Base-by-base conservation (phyloP, 2,797 vertebrate species). In the Esox masquinongy region DNA sequence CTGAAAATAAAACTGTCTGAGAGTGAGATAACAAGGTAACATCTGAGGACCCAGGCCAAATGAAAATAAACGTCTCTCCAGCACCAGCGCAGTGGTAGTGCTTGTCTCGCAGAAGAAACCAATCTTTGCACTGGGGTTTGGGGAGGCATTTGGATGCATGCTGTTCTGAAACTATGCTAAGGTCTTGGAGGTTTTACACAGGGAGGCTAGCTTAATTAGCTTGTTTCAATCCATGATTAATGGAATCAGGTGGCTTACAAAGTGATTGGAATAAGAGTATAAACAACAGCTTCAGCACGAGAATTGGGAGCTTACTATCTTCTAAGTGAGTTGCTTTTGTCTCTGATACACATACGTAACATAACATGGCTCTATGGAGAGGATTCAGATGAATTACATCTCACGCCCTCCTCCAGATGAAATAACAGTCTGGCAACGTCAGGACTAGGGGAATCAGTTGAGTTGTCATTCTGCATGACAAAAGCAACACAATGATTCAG, bases 191-290 rank as follows among this genome's bases (percentile, higher is more conserved):
- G 53, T 56, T 56, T 56, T 56, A 56, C 7, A 16, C 51, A 53
- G 51, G 51, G 51, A 16, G 19, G 51, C 51, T 16, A n/a, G 16
- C 19, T 56, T 5, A 56, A 56, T 56, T 56, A 56, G 53, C 53
- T 56, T 22, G n/a, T 22, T 59, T 59, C 71, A 73, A 73, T 59
- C 53, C 34, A 24, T 43, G 39, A 73, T 61, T 61, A 61, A 56
- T 39, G 34, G 51, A 22, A 59, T 61, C 71, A 73, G 53, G 71
- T 73, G 61, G 31, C n/a, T 56, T 56, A 56, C 53, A 8, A 19
- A 19, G 53, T 56, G 19, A 56, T n/a, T 56, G 53, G 53, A 56
- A 22, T 56, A 9, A 56, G 53, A 22, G 19, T 56, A 1, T 56
- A 22, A 56, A 56, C 53, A 56, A 56, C 53, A 56, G n/a, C n/a